Evolutionary conservation across 1,140 invertebrate genomes (phyloP).

Genomic region (Sycobia sp.): DNA sequence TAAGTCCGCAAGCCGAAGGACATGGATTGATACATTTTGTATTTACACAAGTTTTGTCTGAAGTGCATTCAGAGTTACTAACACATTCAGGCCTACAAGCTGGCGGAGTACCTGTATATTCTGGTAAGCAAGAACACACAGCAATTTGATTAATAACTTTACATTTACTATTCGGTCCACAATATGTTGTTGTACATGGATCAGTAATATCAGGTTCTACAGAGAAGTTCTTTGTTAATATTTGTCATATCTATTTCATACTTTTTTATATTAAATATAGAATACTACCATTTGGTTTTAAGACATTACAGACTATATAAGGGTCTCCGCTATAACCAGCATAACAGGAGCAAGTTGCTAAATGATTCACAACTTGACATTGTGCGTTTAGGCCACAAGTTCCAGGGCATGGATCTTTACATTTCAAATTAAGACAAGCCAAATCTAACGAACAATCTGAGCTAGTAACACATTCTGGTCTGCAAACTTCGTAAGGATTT

Average conservation of each 20-base stretch:
- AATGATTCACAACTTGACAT: slow-evolving; percentile 61
- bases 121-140: slow-evolving; percentile 66
- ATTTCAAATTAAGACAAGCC: slow-evolving; percentile 64
- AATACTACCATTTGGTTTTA: slow-evolving; percentile 5
- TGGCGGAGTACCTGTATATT: slow-evolving; percentile 68
- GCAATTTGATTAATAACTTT: slow-evolving; percentile 46
- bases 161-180: slow-evolving; percentile 62
- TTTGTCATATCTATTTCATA: slow-evolving; percentile 45
- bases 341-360: slow-evolving; percentile 60
- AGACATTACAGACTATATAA: slow-evolving; percentile 41
- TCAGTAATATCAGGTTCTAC: slow-evolving; percentile 40
- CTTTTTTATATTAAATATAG: neutral
- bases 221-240: slow-evolving; percentile 32
- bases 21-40: slow-evolving; percentile 74
- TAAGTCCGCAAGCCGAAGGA: slow-evolving; percentile 69
- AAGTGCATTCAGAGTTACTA: slow-evolving; percentile 67
- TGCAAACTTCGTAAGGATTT: slow-evolving; percentile 74
- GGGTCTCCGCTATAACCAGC: slow-evolving; percentile 62
- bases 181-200: slow-evolving; percentile 52
- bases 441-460: slow-evolving; percentile 61
- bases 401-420: slow-evolving; percentile 64
- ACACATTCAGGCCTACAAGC: slow-evolving; percentile 71
- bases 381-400: slow-evolving; percentile 64
- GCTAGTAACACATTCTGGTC: slow-evolving; percentile 62
- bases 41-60: slow-evolving; percentile 67